Evolutionary conservation across 2,113 vertebrate genomes (phyloP), one percentile per base, ranked within the genome.

Genomic region (Atrichornis clamosus): DNA sequence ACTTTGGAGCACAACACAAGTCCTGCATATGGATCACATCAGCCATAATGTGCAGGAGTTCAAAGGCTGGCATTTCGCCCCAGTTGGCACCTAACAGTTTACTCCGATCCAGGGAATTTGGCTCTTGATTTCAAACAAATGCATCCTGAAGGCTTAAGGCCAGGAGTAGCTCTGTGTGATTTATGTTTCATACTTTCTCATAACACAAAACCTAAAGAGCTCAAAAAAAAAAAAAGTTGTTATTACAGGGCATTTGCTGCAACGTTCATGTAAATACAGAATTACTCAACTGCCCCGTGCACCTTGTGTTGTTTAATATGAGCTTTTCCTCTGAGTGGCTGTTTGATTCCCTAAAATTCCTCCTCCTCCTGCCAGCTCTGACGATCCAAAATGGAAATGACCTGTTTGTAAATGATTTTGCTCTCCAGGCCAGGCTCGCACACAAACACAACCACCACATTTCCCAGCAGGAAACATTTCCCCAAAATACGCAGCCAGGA

Each of bases 111-210:
- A 98, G 97, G 96, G 97, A 98, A 97, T 98, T 98, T 98, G 98
- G 97, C 96, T 97, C 96, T 94, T 97, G 97, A 98, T 98, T 98
- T 98, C 97, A 98, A 98, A 98, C 97, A 98, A 98, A 98, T 98
- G 96, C 97, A 97, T 98, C 97, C 97, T 98, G 97, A 97, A 97
- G 97, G 97, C 97, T 96, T 93, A 97, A 95, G 87, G 97, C 97
- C 98, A 98, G 95, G 82, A 97, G 96, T 78, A 95, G 97, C 96
- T 97, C 95, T 52, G 26, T 97, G 97, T 98, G 97, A 98, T 98
- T 98, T 98, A 98, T 98, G 97, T 87, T 92, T 92, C 92, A 20
- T 88, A 97, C 96, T 98, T 98, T 98, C 98, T 98, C 97, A 97
- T 95, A 98, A 98, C 88, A 87, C 85, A 98, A 97, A 97, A 97